phyloP scores from a whole-genome alignment of 2,797 vertebrate genomes.

The Calcarius lapponicus region DNA sequence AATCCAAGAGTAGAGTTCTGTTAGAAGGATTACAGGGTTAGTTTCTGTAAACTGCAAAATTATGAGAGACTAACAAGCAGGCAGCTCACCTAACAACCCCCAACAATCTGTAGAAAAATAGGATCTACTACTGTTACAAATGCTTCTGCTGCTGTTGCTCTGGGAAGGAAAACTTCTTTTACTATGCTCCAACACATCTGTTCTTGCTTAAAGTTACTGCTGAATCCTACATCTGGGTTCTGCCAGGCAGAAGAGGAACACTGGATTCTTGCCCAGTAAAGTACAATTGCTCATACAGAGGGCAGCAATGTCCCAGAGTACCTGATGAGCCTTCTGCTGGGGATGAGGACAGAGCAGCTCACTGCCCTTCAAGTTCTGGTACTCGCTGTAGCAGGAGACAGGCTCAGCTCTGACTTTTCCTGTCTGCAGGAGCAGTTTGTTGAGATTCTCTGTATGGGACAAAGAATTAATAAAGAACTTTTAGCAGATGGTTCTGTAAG shows the following conservation, averaged over 20 bases:
- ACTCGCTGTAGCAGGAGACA: neutral
- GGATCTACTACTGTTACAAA: neutral
- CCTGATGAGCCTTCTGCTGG: neutral
- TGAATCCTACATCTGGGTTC: conserved; percentile 18
- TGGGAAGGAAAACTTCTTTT: neutral
- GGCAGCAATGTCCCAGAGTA: neutral
- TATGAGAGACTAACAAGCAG: neutral
- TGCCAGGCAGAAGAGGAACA: neutral
- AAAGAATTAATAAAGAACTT: neutral
- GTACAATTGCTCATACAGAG: conserved; percentile 9
- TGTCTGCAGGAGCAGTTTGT: neutral
- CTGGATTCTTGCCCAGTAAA: conserved; percentile 20
- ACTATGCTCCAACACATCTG: neutral
- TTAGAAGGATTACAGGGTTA: neutral
- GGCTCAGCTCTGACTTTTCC: neutral
- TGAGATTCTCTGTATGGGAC: neutral
- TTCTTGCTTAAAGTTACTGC: conserved; percentile 38
- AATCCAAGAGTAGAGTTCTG: neutral
- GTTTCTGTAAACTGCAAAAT: neutral
- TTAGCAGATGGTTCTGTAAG: neutral
- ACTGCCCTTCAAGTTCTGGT: neutral
- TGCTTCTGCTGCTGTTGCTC: neutral
- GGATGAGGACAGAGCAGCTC: neutral
- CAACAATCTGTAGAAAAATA: neutral
- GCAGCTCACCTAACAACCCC: neutral